Base-by-base conservation (phyloP, 2,888 invertebrate species). In the Suillia variegata region DNA sequence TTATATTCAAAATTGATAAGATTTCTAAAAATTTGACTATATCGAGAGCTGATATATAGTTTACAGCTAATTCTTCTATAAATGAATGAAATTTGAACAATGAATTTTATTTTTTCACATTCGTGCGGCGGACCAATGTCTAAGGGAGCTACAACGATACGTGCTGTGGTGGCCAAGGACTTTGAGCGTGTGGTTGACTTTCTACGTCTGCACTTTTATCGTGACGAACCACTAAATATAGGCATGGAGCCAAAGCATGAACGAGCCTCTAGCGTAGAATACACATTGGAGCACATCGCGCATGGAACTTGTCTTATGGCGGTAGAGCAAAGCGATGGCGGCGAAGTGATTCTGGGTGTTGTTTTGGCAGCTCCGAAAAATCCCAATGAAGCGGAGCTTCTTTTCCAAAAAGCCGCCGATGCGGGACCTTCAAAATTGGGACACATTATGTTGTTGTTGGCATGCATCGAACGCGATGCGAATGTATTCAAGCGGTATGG, bases 211-310 rank as follows among this genome's bases (percentile, higher is more conserved):
- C 69, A 78, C 58, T 81, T 74, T 48, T 81, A 79, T 34, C 67
- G 55, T 0, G 80, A 81, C 20, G 81, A 81, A 45, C 80, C 81
- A 2, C 55, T 80, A 4, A 79, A 76, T 2, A 58, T 62, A 0
- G 78, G 77, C 22, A 71, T 66, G 26, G 65, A 67, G 2, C 79
- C 79, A 0, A 64, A 64, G 2, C 67, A 73, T 15, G 77, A 74
- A 2, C 70, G 70, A 10, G 60, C 63, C 2, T 71, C 66, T 12
- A 80, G 80, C 62, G 70, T 74, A 45, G 64, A 71, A 2, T 79
- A 74, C 38, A 66, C 70, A 49, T 67, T 77, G 51, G 71, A 74
- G 2, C 68, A 75, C 18, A 61, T 81, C 1, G 22, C 62, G 1
- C 60, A 70, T 18, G 75, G 74, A 38, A 68, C 75, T 2, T 73